Base-by-base conservation (phyloP, 2,888 invertebrate species). In the Drepana falcataria region DNA sequence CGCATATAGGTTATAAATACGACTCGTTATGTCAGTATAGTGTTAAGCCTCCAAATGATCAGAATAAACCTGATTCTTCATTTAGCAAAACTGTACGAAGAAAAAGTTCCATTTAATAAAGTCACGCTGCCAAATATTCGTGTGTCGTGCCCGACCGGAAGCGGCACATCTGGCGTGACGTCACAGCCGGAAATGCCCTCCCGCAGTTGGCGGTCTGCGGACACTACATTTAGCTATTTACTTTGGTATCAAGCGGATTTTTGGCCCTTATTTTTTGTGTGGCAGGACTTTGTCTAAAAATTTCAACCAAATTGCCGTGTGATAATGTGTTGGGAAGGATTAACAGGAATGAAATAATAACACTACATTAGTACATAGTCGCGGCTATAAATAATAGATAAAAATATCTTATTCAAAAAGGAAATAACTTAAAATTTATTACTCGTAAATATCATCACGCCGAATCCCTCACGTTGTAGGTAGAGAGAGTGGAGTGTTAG, bases 81-180 rank as follows among this genome's bases (percentile, higher is more conserved):
- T 37, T 37, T 44, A 44, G 44, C 9, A 9, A 44, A 44, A 44
- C 4, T 4, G 21, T 35, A 40, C n/a, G 5, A 37, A 51, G 51
- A 49, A 37, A 35, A 40, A 37, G 51, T 21, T 40, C 2, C 33
- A 2, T 51, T 40, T 51, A 51, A 51, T 40, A 51, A 51, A 40
- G 51, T 5, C 37, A 40, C 51, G 33, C 9, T 51, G 41, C n/a
- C 37, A 51, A 48, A 35, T 35, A 56, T 59, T 64, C 66, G 69
- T 58, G 58, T 59, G 60, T 56, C 64, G 66, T 57, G 62, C 57
- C 64, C 63, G 66, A 55, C 72, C 81, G 83, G 83, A 84, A 75
- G 71, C 60, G 67, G 61, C 76, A 77, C 84, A 81, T 83, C 80
- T 81, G 83, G 75, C 71, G 59, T 75, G 75, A 76, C 78, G 77